These are phyloP conservation scores for Pachypeltis micranthus DNA, from an alignment of 1,140 invertebrate genomes.

Conservation along the genomic window DNA sequence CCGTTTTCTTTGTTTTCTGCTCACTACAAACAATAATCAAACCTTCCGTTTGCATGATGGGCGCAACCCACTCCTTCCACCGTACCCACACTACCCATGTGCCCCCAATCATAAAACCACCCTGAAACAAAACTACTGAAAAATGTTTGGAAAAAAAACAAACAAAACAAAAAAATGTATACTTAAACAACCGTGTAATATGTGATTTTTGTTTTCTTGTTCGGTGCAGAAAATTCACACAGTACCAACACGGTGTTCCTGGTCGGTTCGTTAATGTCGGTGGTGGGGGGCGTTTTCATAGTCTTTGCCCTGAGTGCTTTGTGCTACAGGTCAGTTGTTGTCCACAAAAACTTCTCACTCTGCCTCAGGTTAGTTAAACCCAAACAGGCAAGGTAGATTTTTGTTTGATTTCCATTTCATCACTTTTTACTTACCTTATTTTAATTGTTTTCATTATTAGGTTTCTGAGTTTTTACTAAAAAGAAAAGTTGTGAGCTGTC, in stretches of 20 bases:
- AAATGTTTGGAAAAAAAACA: slow-evolving; percentile 16
- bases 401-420: neutral
- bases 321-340: slow-evolving; percentile 98
- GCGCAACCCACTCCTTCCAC: no score
- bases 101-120: neutral
- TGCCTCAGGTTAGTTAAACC: slow-evolving; percentile 79
- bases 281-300: slow-evolving; percentile 96
- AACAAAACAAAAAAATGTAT: no score
- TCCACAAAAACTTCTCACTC: slow-evolving; percentile 94
- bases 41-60: slow-evolving; percentile 1
- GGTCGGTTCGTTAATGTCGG: slow-evolving; percentile 93
- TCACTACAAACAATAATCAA: no score
- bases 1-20: no score
- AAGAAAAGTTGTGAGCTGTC: no score
- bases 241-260: slow-evolving; percentile 90
- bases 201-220: slow-evolving; percentile 17
- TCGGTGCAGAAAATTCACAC: slow-evolving; percentile 72
- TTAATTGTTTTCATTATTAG: neutral
- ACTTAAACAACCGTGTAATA: slow-evolving; percentile 4
- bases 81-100: no score
- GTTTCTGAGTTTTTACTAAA: no score
- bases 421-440: neutral
- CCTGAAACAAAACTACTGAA: no score
- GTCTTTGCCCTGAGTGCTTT: slow-evolving; percentile 95
- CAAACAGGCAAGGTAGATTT: slow-evolving; percentile 6